Base-by-base conservation (phyloP, 2,113 vertebrate genomes). In the Callipepla californica region DNA sequence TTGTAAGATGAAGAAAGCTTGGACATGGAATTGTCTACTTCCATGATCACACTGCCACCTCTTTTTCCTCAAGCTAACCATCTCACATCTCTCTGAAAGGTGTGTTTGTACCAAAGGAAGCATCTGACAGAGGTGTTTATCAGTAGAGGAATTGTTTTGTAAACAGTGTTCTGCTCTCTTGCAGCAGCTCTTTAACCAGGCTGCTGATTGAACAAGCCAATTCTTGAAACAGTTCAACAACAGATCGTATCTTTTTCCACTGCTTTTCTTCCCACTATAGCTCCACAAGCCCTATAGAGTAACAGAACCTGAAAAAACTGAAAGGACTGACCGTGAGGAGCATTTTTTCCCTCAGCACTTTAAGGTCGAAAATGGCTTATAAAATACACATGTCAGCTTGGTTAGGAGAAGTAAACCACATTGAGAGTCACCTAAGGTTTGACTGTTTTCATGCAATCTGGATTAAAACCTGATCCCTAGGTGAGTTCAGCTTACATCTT, bases 401-500 rank as follows among this genome's bases (percentile, higher is more conserved):
- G 57, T 45, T 6, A 36, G 59, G 87, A 62, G 26, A 93, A 53
- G 28, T 32, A 12, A 84, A 55, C 20, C 40, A 21, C 48, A 23
- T 0, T 2, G 9, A 15, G 47, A 44, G 48, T 13, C 0, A 1
- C 18, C 57, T 50, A 72, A 62, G 9, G 17, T 30, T 40, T 45
- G 48, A 26, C 32, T 20, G 5, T 84, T 89, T 73, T 44, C 36
- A 36, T 55, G 30, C 12, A 72, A 17, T 42, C 12, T 28, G 19
- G 45, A 22, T 51, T 28, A 91, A 63, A 79, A 10, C 3, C 28
- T 26, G 26, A 51, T 34, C 79, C 78, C 16, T 13, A 77, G n/a
- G 67, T 34, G 30, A 86, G 36, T 47, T 87, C 63, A 72, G 50
- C 98, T 98, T 98, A 98, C 98, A 44, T 97, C 90, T 95, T 96